Base-by-base conservation (phyloP, 2,797 vertebrate genomes). In the Helostoma temminkii region DNA sequence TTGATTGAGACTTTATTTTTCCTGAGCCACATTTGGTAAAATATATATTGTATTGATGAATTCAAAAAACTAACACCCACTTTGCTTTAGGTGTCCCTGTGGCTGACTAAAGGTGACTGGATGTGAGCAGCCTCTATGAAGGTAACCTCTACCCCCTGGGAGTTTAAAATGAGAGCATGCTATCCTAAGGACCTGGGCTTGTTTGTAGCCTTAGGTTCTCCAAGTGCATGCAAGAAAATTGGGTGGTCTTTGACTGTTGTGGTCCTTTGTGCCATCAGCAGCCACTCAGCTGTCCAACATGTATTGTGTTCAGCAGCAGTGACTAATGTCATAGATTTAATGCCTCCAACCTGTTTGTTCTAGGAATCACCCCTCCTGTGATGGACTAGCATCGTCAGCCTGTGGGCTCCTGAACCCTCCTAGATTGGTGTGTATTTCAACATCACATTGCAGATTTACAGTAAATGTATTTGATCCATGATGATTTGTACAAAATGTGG, bases 201-300 rank as follows among this genome's bases (percentile, higher is more conserved):
- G 0, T 3, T 9, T 2, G 46, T 96, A 89, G 95, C 87, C 81
- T 42, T 62, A 22, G 92, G 82, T 77, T 95, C 95, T 98, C 96
- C 94, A 97, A 95, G 82, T 92, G 85, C 89, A 88, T 98, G 97
- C 96, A 0, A 97, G 91, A 98, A 47, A 53, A 95, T 90, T 0
- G 66, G 95, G 94, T 93, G 84, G 94, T 93, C 95, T 97, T 98
- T 96, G 96, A 94, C 95, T 95, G 94, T 74, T 37, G 74, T 74
- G 89, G 95, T 86, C 70, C 6, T 4, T 6, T n/a, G 6, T 93
- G 88, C 92, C 93, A 75, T 15, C 45, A 58, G 83, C 91, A 91
- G 97, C 95, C 96, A 98, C 96, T 96, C 95, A 8, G 70, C 96
- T 93, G 87, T 95, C 96, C 93, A 34, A 97, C 93, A 97, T 42